phyloP scores from a whole-genome alignment of 2,797 vertebrate genomes.

The Aeoliscus strigatus region DNA sequence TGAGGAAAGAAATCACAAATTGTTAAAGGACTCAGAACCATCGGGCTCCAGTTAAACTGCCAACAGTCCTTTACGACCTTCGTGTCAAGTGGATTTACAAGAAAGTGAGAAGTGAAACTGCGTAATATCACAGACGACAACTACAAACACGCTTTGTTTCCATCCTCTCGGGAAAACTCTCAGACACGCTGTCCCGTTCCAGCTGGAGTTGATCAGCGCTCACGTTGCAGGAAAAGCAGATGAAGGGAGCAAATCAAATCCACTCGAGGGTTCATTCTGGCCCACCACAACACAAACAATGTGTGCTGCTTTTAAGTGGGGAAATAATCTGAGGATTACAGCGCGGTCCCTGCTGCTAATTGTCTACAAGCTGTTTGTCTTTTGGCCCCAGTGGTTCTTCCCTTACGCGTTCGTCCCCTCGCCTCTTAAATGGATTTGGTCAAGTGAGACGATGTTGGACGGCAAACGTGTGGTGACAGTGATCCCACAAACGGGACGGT shows the following conservation, averaged over 20 bases:
- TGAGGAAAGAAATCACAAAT: too few species aligned
- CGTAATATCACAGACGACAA: too few species aligned
- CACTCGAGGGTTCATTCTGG: constrained; percentile 67
- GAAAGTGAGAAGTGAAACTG: too few species aligned
- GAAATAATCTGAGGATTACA: constrained; percentile 75
- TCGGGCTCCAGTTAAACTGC: too few species aligned
- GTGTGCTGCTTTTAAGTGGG: constrained; percentile 74
- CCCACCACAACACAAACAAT: constrained; percentile 65
- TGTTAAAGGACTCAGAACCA: too few species aligned
- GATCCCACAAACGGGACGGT: constrained; percentile 56
- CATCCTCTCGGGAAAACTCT: too few species aligned
- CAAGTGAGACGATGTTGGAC: constrained; percentile 65
- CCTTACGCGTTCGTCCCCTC: constrained; percentile 57
- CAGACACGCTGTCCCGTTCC: constrained; percentile 44
- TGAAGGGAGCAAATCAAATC: constrained; percentile 67
- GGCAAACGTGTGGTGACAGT: constrained; percentile 55
- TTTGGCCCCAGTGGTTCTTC: constrained; percentile 65
- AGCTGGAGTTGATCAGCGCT: constrained; percentile 65
- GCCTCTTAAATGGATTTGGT: constrained; percentile 64
- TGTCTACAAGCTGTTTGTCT: constrained; percentile 72
- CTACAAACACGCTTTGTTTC: too few species aligned
- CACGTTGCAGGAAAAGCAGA: constrained; percentile 70
- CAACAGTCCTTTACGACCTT: too few species aligned
- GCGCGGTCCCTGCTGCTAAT: constrained; percentile 74
- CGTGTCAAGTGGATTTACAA: too few species aligned